Evolutionary conservation across 2,797 vertebrate genomes (phyloP).

Genomic region (Ctenochaetus hawaiiensis): DNA sequence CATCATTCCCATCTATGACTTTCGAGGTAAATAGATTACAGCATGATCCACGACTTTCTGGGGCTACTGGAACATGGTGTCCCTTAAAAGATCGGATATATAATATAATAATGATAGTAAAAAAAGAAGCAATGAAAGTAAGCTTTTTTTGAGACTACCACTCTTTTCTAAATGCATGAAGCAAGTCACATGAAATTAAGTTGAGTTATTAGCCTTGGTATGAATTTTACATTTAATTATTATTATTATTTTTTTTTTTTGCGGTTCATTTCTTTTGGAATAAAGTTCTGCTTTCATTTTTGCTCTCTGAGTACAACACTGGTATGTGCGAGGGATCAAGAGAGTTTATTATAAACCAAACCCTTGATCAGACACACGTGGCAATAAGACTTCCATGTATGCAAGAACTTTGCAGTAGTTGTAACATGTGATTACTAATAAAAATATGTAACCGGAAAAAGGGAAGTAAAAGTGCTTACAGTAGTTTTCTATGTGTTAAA

Average conservation of each 20-base stretch:
- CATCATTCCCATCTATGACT: too few species aligned
- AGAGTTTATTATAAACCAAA: neutral
- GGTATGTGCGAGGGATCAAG: neutral
- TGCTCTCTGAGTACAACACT: neutral
- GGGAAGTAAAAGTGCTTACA: neutral
- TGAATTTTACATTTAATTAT: neutral
- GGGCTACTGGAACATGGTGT: too few species aligned
- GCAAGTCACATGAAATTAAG: neutral
- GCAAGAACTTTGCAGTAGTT: neutral
- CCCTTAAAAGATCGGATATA: too few species aligned
- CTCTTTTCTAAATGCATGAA: neutral
- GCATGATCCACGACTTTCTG: too few species aligned
- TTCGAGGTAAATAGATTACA: too few species aligned
- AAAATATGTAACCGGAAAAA: neutral
- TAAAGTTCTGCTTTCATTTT: conserved; percentile 24
- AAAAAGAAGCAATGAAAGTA: neutral
- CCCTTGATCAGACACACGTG: neutral
- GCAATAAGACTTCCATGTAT: neutral
- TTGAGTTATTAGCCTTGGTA: neutral
- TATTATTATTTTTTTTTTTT: too few species aligned
- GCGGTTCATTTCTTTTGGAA: neutral
- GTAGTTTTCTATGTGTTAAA: conserved; percentile 4
- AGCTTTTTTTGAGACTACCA: neutral
- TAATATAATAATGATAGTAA: neutral
- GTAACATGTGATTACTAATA: neutral